phyloP scores from a whole-genome alignment of 2,797 vertebrate genomes.

The Triplophysa yarkandensis region DNA sequence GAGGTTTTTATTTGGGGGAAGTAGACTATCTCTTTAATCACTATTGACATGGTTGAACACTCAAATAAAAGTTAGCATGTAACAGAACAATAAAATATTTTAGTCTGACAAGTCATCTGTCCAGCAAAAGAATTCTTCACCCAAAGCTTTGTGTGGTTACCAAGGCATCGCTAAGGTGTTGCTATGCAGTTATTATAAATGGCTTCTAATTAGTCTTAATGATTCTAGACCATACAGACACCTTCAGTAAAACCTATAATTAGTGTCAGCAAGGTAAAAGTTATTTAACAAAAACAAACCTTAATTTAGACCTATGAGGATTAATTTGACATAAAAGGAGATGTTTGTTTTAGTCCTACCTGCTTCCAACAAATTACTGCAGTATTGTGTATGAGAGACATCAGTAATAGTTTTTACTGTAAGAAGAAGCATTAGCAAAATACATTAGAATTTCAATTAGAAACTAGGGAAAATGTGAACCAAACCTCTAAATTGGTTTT shows the following conservation, averaged over 20 bases:
- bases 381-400: not conserved
- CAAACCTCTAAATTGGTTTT: constrained; percentile 7
- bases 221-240: not conserved
- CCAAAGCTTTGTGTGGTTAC: no score
- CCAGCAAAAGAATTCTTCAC: no score
- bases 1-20: no score
- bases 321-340: not conserved
- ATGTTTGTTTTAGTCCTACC: not conserved
- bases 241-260: not conserved
- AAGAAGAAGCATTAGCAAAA: not conserved
- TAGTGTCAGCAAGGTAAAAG: not conserved
- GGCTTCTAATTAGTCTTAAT: no score
- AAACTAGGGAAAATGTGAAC: not conserved
- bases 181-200: no score
- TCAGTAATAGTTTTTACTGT: not conserved
- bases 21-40: no score
- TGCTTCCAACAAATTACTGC: no score
- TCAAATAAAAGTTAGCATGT: no score
- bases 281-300: not conserved
- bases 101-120: no score
- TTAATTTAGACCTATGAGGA: not conserved
- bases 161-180: no score
- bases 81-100: no score
- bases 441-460: not conserved
- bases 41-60: no score